Conservation (phyloP, 2,888 invertebrate species). For the Luperina nickerlii region DNA sequence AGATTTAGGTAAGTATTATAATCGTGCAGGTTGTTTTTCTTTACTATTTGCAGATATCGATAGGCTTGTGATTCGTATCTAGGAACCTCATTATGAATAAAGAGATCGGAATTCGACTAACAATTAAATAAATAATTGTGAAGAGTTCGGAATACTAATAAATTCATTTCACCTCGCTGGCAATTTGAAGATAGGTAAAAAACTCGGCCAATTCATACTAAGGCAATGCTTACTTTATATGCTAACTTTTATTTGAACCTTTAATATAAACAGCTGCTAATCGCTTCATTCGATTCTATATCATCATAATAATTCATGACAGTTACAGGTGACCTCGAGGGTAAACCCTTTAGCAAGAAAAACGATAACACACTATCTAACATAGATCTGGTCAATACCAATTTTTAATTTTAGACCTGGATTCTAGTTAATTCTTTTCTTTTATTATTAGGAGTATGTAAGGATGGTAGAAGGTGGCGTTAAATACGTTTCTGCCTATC, state of each 20-base stretch:
- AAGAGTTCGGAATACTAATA: constrained; percentile 18
- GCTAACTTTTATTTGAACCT: constrained; percentile 1
- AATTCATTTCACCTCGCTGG: not conserved
- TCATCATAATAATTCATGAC: constrained; percentile 24
- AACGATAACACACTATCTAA: constrained; percentile 58
- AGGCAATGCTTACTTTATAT: not conserved
- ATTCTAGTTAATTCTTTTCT: constrained; percentile 28
- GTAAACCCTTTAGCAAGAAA: constrained; percentile 60
- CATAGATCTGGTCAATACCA: constrained; percentile 39
- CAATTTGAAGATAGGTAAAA: too few species aligned
- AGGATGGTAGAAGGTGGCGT: not conserved
- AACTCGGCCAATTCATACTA: not conserved
- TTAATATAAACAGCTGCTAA: not conserved
- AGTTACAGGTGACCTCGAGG: constrained; percentile 48
- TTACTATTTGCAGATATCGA: constrained; percentile 30
- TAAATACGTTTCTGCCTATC: not conserved
- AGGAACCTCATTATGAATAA: constrained; percentile 37
- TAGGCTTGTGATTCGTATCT: constrained; percentile 42
- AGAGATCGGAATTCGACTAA: constrained; percentile 29
- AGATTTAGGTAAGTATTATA: constrained; percentile 27
- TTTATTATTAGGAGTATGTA: not conserved
- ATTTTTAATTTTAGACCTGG: constrained; percentile 30
- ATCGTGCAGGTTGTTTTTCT: constrained; percentile 49
- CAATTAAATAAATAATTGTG: not conserved
- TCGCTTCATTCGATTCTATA: constrained; percentile 15